Evolutionary conservation across 2,113 vertebrate species (phyloP).

Genomic region (Tetrax tetrax): DNA sequence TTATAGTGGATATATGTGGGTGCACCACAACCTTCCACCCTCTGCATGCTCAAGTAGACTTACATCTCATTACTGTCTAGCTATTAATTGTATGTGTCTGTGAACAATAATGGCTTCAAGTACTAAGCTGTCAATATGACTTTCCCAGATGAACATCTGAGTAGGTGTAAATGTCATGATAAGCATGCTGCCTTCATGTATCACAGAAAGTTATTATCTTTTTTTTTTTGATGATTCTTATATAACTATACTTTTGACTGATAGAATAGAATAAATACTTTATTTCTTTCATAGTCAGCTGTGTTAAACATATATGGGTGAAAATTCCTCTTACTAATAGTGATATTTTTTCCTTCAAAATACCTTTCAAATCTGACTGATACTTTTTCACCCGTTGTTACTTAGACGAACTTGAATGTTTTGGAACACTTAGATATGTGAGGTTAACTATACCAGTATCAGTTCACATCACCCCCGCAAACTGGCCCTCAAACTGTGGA

Average conservation of each 20-base stretch:
- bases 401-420: not conserved
- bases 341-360: not conserved
- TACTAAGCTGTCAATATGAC: slow-evolving; percentile 64
- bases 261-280: not conserved
- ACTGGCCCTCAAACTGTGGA: not conserved
- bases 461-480: not conserved
- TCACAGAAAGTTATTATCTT: slow-evolving; percentile 33
- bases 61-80: slow-evolving; percentile 57
- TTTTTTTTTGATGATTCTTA: slow-evolving; percentile 48
- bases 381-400: not conserved
- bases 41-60: not conserved
- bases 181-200: slow-evolving; percentile 61
- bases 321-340: not conserved
- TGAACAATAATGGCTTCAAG: slow-evolving; percentile 58
- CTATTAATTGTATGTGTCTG: slow-evolving; percentile 65
- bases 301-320: not conserved
- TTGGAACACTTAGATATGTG: not conserved
- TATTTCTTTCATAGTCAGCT: not conserved
- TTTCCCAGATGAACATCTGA: slow-evolving; percentile 60
- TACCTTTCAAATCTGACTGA: not conserved
- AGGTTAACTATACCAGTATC: not conserved
- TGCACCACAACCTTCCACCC: slow-evolving; percentile 35
- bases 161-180: slow-evolving; percentile 70
- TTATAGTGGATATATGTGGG: slow-evolving; percentile 5
- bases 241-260: slow-evolving; percentile 42